phyloP scores from a whole-genome alignment of 2,888 invertebrate species.

The Malachius bipustulatus region DNA sequence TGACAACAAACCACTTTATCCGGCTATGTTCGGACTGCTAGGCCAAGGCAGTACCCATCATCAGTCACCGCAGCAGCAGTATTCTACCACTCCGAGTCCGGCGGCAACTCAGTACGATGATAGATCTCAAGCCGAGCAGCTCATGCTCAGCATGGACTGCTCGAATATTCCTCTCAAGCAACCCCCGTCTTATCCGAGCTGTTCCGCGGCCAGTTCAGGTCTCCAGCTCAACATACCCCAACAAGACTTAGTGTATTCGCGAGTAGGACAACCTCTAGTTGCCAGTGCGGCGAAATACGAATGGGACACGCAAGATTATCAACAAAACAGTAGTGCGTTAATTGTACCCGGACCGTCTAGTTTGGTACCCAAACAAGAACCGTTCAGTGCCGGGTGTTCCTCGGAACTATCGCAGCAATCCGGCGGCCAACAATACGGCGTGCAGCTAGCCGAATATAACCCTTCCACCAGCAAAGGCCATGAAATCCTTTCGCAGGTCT shows the following conservation, averaged over 20 bases:
- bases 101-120: constrained; percentile 55
- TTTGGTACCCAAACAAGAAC: constrained; percentile 62
- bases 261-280: constrained; percentile 40
- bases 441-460: constrained; percentile 85
- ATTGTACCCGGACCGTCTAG: constrained; percentile 47
- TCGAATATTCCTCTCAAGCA: constrained; percentile 46
- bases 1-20: constrained; percentile 49
- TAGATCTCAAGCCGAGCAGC: constrained; percentile 44
- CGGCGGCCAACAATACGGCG: constrained; percentile 41
- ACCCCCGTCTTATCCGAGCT: constrained; percentile 50
- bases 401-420: constrained; percentile 34
- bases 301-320: constrained; percentile 50
- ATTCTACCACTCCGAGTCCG: constrained; percentile 40
- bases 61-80: constrained; percentile 47
- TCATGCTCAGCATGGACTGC: constrained; percentile 51
- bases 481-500: constrained; percentile 87
- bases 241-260: constrained; percentile 43
- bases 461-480: constrained; percentile 92
- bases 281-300: constrained; percentile 51
- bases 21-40: constrained; percentile 50
- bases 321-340: constrained; percentile 38
- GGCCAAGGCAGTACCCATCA: constrained; percentile 44
- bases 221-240: constrained; percentile 42
- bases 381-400: constrained; percentile 34
- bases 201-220: constrained; percentile 34